phyloP scores from a whole-genome alignment of 2,797 vertebrate species.

The Meda fulgida region DNA sequence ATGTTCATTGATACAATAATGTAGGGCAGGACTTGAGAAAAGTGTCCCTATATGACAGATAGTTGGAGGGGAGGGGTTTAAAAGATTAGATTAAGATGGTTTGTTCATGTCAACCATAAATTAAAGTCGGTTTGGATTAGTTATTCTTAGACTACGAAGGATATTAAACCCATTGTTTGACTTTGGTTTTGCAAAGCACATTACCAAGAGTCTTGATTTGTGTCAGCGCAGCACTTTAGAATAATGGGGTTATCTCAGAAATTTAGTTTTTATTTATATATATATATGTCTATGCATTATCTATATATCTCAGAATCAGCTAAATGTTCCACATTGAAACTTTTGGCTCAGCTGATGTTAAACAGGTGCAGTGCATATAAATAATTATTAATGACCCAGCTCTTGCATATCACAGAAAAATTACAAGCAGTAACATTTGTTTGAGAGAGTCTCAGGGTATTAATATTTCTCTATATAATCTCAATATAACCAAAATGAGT shows the following conservation, averaged over 20 bases:
- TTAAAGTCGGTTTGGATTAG: not conserved
- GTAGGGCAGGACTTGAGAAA: not conserved
- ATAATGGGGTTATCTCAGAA: slow-evolving; percentile 6
- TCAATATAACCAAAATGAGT: not conserved
- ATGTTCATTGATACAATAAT: not conserved
- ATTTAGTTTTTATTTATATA: not conserved
- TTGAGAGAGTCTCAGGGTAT: not conserved
- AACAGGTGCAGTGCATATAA: not conserved
- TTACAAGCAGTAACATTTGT: not conserved
- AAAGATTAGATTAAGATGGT: not conserved
- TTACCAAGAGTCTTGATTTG: not conserved
- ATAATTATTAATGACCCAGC: not conserved
- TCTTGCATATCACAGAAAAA: not conserved
- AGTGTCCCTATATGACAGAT: not conserved
- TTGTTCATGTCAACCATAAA: not conserved
- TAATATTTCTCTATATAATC: not conserved
- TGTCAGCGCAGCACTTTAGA: not conserved
- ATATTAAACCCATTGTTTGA: slow-evolving; percentile 1
- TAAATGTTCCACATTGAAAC: not conserved
- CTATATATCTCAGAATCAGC: not conserved
- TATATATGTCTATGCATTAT: no score
- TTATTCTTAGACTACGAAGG: not conserved
- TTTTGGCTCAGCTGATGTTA: not conserved
- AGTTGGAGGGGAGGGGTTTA: not conserved
- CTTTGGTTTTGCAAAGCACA: not conserved